Evolutionary conservation across 2,888 invertebrate species (phyloP).

Genomic region (Dasypolia templi): DNA sequence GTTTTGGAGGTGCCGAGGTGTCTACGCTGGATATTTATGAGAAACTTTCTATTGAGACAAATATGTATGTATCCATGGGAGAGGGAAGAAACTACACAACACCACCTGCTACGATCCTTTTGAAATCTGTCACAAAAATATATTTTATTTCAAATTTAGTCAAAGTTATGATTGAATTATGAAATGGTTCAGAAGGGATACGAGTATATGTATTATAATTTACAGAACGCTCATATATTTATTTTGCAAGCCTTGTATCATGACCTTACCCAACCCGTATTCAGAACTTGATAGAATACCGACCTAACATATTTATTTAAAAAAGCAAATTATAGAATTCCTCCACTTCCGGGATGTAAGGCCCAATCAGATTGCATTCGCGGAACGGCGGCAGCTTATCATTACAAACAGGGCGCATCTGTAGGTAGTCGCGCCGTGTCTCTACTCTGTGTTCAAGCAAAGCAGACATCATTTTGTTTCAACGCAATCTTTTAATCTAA

Average conservation of each 20-base stretch:
- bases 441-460: conserved; percentile 42
- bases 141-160: neutral
- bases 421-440: conserved; percentile 68
- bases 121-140: neutral
- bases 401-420: conserved; percentile 74
- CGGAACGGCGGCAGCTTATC: conserved; percentile 79
- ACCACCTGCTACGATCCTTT: neutral
- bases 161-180: neutral
- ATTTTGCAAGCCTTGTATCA: neutral
- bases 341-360: conserved; percentile 76
- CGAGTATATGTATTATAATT: too few species aligned
- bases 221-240: neutral
- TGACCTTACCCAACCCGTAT: conserved; percentile 22
- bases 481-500: neutral
- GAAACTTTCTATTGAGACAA: neutral
- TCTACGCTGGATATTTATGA: neutral
- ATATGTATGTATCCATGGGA: neutral
- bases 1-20: neutral
- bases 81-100: neutral
- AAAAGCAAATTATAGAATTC: conserved; percentile 56
- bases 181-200: neutral
- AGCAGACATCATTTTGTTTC: conserved; percentile 17
- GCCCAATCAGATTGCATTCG: conserved; percentile 78
- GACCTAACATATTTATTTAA: conserved; percentile 22
- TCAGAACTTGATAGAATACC: neutral